A percentile compares a stretch with the other conserved stretches of the same genome.
phyloP scores from a whole-genome alignment of 2,888 invertebrate species.

The Nemurella pictetii region DNA sequence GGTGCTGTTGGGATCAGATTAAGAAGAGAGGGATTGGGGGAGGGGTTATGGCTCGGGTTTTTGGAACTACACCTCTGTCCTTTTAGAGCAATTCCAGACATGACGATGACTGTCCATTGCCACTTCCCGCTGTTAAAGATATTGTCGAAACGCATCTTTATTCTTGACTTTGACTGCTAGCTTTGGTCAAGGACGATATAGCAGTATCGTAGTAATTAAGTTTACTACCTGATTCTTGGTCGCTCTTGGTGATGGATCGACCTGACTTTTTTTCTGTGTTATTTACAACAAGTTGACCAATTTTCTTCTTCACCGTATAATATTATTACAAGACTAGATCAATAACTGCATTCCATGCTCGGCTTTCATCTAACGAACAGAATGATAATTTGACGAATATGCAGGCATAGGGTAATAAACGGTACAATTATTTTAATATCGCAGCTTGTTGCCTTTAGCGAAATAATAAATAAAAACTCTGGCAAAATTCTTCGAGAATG shows the following conservation, averaged over 20 bases:
- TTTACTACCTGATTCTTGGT: background rate
- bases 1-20: no score
- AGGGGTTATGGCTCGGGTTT: no score
- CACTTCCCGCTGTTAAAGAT: no score
- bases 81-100: no score
- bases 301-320: background rate
- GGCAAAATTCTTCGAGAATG: background rate
- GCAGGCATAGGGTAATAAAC: background rate
- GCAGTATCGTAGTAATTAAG: background rate
- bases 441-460: background rate
- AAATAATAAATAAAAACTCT: background rate
- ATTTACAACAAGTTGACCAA: background rate
- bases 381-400: background rate
- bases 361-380: background rate
- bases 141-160: no score
- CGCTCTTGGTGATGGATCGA: background rate
- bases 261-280: background rate
- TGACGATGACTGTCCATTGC: no score
- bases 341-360: background rate
- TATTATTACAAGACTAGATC: background rate
- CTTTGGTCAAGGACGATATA: background rate
- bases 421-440: background rate
- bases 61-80: no score
- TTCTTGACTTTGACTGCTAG: background rate
- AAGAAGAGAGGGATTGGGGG: no score